Evolutionary conservation across 2,888 invertebrate species (phyloP).

Genomic region (Galerucella calmariensis): DNA sequence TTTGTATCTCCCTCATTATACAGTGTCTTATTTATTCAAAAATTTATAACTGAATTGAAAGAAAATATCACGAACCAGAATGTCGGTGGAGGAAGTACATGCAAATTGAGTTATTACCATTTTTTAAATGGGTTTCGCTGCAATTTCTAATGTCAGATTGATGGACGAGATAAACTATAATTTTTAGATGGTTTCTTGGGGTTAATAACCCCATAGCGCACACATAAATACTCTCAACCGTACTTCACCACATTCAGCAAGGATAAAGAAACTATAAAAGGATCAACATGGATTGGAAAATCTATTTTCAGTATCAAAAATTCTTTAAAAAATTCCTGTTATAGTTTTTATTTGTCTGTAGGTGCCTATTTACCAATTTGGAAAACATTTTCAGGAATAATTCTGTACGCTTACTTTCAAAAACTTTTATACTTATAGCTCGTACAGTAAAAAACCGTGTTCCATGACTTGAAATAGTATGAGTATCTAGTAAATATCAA

Average conservation of each 20-base stretch:
- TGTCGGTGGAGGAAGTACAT: slow-evolving; percentile 19
- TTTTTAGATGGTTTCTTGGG: slow-evolving; percentile 29
- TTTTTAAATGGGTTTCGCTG: slow-evolving; percentile 32
- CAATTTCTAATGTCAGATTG: slow-evolving; percentile 36
- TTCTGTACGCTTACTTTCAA: no score
- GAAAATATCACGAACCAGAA: slow-evolving; percentile 11
- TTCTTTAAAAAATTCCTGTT: no score
- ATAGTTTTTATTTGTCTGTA: no score
- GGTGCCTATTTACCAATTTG: no score
- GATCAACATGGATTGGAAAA: no score
- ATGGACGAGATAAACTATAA: slow-evolving; percentile 30
- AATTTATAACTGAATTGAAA: slow-evolving; percentile 7
- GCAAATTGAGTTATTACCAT: slow-evolving; percentile 37
- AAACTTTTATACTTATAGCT: no score
- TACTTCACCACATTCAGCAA: neutral
- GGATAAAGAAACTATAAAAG: no score
- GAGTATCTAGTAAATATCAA: no score
- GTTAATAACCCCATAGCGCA: slow-evolving; percentile 26
- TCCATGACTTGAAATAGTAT: no score
- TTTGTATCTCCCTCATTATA: neutral
- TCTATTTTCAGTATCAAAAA: no score
- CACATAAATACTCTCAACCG: slow-evolving; percentile 16
- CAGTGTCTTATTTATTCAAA: slow-evolving; percentile 14
- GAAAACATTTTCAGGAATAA: no score
- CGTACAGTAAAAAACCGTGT: no score